phyloP scores from a whole-genome alignment of 2,113 vertebrate genomes.

The Gnathonemus echidnorhynchus region DNA sequence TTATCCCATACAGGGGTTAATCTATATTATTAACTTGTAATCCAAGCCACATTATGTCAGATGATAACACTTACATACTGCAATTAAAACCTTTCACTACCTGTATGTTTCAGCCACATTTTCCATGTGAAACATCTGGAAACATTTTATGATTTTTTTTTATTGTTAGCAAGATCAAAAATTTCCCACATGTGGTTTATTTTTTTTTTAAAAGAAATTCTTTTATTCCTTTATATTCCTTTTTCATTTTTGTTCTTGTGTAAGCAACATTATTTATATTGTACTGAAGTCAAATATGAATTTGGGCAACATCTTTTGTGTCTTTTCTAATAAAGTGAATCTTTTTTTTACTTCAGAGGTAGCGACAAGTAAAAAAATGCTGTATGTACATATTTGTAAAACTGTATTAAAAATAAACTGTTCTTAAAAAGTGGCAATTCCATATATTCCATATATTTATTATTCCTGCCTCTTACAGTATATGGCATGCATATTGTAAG shows the following conservation, averaged over 20 bases:
- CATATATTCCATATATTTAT: neutral
- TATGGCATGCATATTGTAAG: neutral
- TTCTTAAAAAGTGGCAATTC: neutral
- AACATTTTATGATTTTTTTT: constrained; percentile 12
- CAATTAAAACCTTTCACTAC: neutral
- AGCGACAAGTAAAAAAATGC: neutral
- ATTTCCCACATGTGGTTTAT: constrained; percentile 3
- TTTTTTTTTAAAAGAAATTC: neutral
- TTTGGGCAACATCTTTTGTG: neutral
- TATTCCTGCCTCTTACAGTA: neutral
- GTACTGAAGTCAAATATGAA: neutral
- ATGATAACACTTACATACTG: neutral
- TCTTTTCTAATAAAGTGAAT: neutral
- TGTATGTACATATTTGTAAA: neutral
- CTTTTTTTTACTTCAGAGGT: neutral
- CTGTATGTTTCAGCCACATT: neutral
- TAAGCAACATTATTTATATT: neutral
- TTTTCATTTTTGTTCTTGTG: constrained; percentile 12
- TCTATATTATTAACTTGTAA: neutral
- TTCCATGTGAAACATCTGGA: constrained; percentile 16
- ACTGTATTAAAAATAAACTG: neutral
- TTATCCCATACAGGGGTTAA: neutral
- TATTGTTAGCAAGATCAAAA: neutral
- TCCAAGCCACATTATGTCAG: neutral
- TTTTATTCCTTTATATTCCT: neutral